Conservation (phyloP, 1,140 invertebrate genomes). For the Lethrus apterus region DNA sequence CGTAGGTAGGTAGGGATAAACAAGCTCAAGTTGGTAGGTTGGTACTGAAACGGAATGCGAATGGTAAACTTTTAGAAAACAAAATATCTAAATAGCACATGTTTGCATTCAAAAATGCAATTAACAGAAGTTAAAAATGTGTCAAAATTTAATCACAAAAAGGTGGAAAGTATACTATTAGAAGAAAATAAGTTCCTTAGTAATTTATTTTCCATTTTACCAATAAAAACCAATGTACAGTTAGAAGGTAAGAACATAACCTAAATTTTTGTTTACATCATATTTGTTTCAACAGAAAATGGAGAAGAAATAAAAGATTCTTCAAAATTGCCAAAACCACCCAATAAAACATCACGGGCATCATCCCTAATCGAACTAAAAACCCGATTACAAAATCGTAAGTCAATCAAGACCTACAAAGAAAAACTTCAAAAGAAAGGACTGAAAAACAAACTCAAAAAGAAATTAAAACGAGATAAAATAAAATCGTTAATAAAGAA, state of each 20-base stretch:
- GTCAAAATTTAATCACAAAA: conserved; percentile 35
- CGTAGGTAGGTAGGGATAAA: no score
- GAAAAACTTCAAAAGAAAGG: conserved; percentile 48
- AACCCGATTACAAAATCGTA: conserved; percentile 41
- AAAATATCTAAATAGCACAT: conserved; percentile 1
- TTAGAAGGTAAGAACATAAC: conserved; percentile 7
- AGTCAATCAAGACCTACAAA: conserved; percentile 45
- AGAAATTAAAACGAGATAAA: conserved; percentile 45
- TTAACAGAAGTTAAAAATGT: not conserved
- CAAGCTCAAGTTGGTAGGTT: no score
- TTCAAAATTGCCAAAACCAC: conserved; percentile 13
- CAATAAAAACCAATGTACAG: conserved; percentile 15
- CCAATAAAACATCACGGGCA: conserved; percentile 37
- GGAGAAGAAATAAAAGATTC: conserved; percentile 22
- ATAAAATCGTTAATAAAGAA: conserved; percentile 41
- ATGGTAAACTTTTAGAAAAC: no score
- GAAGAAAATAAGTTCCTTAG: conserved; percentile 43
- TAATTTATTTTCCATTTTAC: conserved; percentile 41
- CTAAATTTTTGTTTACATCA: conserved; percentile 3
- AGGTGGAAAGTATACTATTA: conserved; percentile 33
- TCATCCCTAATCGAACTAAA: conserved; percentile 45
- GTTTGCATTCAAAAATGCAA: no score
- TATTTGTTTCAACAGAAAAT: conserved; percentile 8
- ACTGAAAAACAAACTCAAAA: conserved; percentile 48
- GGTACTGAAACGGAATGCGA: no score